Base-by-base conservation (phyloP, 2,797 vertebrate species). In the Lacerta viridis region DNA sequence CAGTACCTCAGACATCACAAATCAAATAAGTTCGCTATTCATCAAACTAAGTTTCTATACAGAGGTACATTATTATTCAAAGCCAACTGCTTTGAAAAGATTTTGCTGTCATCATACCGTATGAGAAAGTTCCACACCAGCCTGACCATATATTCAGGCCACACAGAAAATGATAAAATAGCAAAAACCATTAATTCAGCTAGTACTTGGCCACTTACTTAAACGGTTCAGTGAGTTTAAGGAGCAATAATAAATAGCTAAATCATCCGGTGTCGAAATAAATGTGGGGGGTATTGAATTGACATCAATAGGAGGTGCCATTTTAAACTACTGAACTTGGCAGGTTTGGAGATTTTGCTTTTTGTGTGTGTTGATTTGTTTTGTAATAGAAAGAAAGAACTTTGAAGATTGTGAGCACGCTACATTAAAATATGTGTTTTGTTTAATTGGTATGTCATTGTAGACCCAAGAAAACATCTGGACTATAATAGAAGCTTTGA, bases 361-460 rank as follows among this genome's bases (percentile, higher is more conserved):
- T 6, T 25, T 27, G 66, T 55, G 50, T 79, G 3, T 7, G 20
- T 50, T 55, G 50, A 55, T 55, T 55, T 55, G 50, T 59, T 79
- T 20, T 80, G 29, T 64, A 39, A n/a, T 8, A 1, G 0, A 7
- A 77, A 82, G 85, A 88, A 39, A 27, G 75, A 87, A 43, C 9
- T 77, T 90, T 76, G 75, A 75, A 78, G 27, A 46, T 89, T 88
- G 36, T 55, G 41, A 50, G 46, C 81, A 3, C 29, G 25, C 7
- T 74, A 71, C 82, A 84, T 88, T 90, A 80, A 84, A 89, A 72
- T 68, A 5, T 83, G 86, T 83, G 20, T 84, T 87, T 87, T 68
- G 50, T 41, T 91, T 85, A 92, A 88, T 77, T 78, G 79, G 7
- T 84, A 87, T 88, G 46, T 74, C 69, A 81, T 13, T 90, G 85